phyloP scores from a whole-genome alignment of 2,113 vertebrate species.

The Oceanites oceanicus region DNA sequence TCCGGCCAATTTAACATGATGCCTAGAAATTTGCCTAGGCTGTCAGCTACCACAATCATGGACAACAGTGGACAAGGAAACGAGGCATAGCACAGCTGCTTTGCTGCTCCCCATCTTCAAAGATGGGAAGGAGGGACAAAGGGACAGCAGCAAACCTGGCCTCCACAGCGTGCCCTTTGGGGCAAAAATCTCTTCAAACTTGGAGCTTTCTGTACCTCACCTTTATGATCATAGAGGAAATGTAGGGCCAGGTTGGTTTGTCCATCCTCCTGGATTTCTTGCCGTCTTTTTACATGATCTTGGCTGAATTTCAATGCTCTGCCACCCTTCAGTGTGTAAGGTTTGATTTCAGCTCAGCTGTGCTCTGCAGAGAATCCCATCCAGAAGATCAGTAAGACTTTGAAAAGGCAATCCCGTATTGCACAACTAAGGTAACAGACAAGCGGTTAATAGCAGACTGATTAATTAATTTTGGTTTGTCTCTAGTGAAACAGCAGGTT shows the following conservation, averaged over 20 bases:
- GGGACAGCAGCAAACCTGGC: background rate
- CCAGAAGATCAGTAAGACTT: background rate
- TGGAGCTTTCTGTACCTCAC: background rate
- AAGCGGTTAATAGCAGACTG: constrained; percentile 32
- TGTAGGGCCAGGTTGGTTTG: background rate
- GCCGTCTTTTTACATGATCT: background rate
- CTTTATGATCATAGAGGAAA: background rate
- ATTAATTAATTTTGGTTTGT: constrained; percentile 39
- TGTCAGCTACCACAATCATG: background rate
- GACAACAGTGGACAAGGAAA: background rate
- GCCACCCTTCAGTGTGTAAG: background rate
- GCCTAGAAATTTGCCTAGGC: background rate
- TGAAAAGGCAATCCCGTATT: background rate
- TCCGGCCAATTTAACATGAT: background rate
- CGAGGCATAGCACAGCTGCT: background rate
- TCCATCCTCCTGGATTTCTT: background rate
- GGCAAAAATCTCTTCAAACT: background rate
- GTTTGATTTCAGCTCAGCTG: background rate
- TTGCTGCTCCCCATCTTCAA: background rate
- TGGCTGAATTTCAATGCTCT: background rate
- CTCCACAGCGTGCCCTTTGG: no score
- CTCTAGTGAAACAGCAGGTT: constrained; percentile 44
- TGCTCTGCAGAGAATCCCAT: background rate
- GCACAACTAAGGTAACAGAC: background rate
- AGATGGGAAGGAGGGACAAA: background rate